Conservation (phyloP, 53 echinoderm and acorn worm genomes). For the Arbacia lixula region DNA sequence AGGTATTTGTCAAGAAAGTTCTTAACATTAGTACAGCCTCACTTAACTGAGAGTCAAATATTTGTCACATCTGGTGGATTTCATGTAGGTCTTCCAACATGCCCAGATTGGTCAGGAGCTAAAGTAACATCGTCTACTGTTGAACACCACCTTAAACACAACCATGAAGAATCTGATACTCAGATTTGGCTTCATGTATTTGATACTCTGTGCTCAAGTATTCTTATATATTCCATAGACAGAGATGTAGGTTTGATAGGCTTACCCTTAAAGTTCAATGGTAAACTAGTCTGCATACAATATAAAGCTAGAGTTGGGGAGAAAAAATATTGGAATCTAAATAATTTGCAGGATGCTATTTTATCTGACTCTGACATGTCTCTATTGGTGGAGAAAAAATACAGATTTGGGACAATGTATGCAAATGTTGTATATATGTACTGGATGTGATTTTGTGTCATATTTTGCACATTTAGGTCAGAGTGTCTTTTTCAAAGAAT, state of each 20-base stretch:
- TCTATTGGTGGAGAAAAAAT: not conserved
- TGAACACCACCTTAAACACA: slow-evolving; percentile 18
- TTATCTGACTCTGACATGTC: slow-evolving; percentile 43
- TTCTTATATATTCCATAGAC: slow-evolving; percentile 61
- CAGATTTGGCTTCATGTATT: slow-evolving; percentile 71
- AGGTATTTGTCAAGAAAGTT: slow-evolving; percentile 54
- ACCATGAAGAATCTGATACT: slow-evolving; percentile 73
- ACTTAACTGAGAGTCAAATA: slow-evolving; percentile 37
- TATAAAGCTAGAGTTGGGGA: slow-evolving; percentile 45
- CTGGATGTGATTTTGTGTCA: slow-evolving; percentile 82
- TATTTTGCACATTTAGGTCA: slow-evolving; percentile 59
- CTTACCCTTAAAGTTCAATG: slow-evolving; percentile 45
- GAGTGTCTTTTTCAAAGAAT: slow-evolving; percentile 54
- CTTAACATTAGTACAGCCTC: slow-evolving; percentile 2
- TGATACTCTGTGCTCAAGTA: slow-evolving; percentile 42
- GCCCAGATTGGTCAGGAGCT: not conserved
- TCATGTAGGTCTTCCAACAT: not conserved
- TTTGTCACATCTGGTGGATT: slow-evolving; percentile 67
- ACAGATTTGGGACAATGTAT: slow-evolving; percentile 25
- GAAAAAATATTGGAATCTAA: slow-evolving; percentile 59
- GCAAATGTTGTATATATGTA: slow-evolving; percentile 57
- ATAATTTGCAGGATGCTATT: slow-evolving; percentile 37
- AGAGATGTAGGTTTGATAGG: slow-evolving; percentile 70
- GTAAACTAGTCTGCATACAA: slow-evolving; percentile 56
- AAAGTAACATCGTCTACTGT: not conserved